A percentile compares a stretch with the other conserved stretches of the same genome.
phyloP scores from a whole-genome alignment of 2,888 invertebrate species.

The Ceratothoa steindachneri region DNA sequence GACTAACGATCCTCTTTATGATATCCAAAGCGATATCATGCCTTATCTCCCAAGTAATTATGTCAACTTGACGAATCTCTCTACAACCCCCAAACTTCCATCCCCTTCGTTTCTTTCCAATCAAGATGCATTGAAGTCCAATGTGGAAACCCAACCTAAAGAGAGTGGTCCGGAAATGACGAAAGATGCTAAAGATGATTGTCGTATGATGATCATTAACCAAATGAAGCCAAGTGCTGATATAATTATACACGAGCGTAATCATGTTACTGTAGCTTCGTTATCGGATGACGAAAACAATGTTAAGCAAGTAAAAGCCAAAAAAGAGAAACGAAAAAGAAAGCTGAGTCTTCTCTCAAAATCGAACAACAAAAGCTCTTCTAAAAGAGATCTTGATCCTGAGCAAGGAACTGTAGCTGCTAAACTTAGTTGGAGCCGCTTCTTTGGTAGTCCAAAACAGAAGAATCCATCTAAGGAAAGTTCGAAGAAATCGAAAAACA shows the following conservation, averaged over 20 bases:
- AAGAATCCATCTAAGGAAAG: slow-evolving; percentile 35
- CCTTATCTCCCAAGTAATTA: slow-evolving; percentile 48
- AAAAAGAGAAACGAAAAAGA: slow-evolving; percentile 45
- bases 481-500: slow-evolving; percentile 37
- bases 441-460: slow-evolving; percentile 44
- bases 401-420: slow-evolving; percentile 29
- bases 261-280: slow-evolving; percentile 23
- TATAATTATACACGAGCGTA: not conserved
- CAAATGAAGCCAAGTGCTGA: not conserved
- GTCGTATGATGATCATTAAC: not conserved
- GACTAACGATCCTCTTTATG: slow-evolving; percentile 43
- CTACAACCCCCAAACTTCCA: slow-evolving; percentile 23
- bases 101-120: slow-evolving; percentile 21
- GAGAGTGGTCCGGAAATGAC: not conserved
- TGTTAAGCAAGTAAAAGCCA: slow-evolving; percentile 45
- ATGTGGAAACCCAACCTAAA: not conserved
- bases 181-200: not conserved
- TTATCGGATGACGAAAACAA: slow-evolving; percentile 46
- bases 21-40: slow-evolving; percentile 47
- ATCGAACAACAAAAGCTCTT: slow-evolving; percentile 27
- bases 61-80: slow-evolving; percentile 39
- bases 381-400: slow-evolving; percentile 28
- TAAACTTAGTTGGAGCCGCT: slow-evolving; percentile 43
- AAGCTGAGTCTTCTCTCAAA: slow-evolving; percentile 31
- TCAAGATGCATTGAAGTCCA: not conserved